Base-by-base conservation (phyloP, 2,797 vertebrate genomes). In the Odontamblyopus lacepedii region DNA sequence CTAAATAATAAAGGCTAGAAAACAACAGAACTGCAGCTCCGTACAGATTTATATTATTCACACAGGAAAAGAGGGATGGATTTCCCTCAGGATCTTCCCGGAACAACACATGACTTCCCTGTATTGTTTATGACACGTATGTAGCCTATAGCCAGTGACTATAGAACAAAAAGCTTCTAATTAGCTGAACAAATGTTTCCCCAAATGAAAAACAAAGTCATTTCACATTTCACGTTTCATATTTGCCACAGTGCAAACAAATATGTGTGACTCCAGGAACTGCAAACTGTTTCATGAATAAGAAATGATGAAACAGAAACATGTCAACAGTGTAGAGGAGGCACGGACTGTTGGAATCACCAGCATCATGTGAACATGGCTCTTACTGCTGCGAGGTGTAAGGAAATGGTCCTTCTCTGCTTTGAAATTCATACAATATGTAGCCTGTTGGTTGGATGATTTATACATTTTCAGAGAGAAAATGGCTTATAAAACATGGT, bases 11-110 rank as follows among this genome's bases (percentile, higher is more conserved):
- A 16, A 44, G 41, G 12, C 1, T 13, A 44, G 53, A 19, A 55
- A 55, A 23, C 19, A n/a, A 56, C 51, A 53, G 19, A 15, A 13
- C 19, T n/a, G 23, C n/a, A 23, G 0, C 55, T 48, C 44, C 44
- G 16, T 16, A 26, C 1, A 56, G 55, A 26, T 26, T 11, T 26
- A 56, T 56, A 8, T n/a, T 55, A 83, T 75, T 75, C 77, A 77
- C 72, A 16, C 1, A 23, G 64, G 81, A 65, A 59, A 35, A n/a
- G 1, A 50, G 60, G 50, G 67, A 65, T 44, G 55, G 70, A 26
- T 57, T 57, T 19, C 59, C 57, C 50, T 53, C 12, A 26, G 11
- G n/a, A 57, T 27, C 6, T 26, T 23, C 55, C 6, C 12, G 55
- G 23, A 57, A 57, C 1, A 23, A 23, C 56, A 59, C 26, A 59